Evolutionary conservation across 2,113 vertebrate species (phyloP), one percentile per base, ranked within the genome.

Genomic region (Cygnus buccinator): DNA sequence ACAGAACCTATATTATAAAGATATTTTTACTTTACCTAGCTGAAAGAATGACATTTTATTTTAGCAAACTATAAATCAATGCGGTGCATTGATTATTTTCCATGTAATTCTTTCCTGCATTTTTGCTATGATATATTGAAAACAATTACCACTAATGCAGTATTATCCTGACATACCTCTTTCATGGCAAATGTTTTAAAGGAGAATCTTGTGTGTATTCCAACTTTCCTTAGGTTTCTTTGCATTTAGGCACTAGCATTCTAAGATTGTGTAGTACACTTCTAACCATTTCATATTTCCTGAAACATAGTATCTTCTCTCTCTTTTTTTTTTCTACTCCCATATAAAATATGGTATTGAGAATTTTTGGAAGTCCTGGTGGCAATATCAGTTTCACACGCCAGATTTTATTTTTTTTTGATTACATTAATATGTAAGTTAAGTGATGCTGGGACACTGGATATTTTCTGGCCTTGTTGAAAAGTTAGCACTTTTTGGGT

Each of bases 21-120:
- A 96, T 98, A 98, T 98, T 98, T 98, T 98, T 97, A 97, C 97
- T 97, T 98, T 95, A 89, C 89, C 95, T 97, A 97, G 95, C 96
- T 97, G 96, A 97, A 96, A 97, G 97, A 98, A 97, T 97, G 97
- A 97, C 97, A 95, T 97, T 98, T 98, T 98, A 98, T 98, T 98
- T 98, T 98, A 98, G 95, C 97, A 96, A 97, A 91, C 97, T 95
- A 96, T 97, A 98, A 96, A 91, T 98, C 98, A 97, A 93, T 98
- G 98, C 98, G 89, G 97, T 98, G 98, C 98, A 97, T 98, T 98
- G 98, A 96, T 97, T 97, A 97, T 97, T 90, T 73, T 91, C 94
- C 95, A 93, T 28, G 6, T 96, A 94, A 73, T 93, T 87, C 89
- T 97, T 93, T 95, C 94, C 95, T 83, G 81, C 81, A 28, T 97